Conservation (phyloP, 2,888 invertebrate genomes). For the Eristalis intricaria region DNA sequence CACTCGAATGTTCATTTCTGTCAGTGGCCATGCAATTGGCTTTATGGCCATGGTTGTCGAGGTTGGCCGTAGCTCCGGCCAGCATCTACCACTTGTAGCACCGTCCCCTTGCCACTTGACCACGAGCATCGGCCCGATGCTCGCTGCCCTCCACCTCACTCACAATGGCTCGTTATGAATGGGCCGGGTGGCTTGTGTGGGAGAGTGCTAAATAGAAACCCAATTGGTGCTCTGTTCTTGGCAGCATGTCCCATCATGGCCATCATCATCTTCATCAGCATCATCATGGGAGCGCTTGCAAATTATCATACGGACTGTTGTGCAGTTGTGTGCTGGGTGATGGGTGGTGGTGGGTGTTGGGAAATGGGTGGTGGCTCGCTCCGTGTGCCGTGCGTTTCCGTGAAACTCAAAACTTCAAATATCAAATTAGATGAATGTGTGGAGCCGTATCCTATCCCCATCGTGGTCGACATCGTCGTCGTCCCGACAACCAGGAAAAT, state of each 20-base stretch:
- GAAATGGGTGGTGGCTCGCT: slow-evolving; percentile 2
- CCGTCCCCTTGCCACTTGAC: slow-evolving; percentile 12
- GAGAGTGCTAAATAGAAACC: slow-evolving; percentile 61
- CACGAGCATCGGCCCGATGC: not conserved
- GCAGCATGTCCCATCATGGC: slow-evolving; percentile 64
- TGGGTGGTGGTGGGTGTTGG: not conserved
- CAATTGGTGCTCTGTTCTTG: slow-evolving; percentile 64
- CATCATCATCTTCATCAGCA: slow-evolving; percentile 60
- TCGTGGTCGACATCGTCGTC: not conserved
- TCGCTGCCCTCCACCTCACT: slow-evolving; percentile 1
- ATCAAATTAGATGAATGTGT: slow-evolving; percentile 64
- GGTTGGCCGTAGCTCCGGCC: slow-evolving; percentile 38
- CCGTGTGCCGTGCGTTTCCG: slow-evolving; percentile 15
- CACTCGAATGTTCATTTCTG: slow-evolving; percentile 72
- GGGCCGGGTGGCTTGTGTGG: not conserved
- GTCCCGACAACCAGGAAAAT: not conserved
- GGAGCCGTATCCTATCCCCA: slow-evolving; percentile 26
- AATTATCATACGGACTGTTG: slow-evolving; percentile 51
- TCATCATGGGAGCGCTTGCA: slow-evolving; percentile 59
- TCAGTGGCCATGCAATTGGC: slow-evolving; percentile 71
- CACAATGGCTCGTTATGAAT: slow-evolving; percentile 43
- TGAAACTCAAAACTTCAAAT: slow-evolving; percentile 63
- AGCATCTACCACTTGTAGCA: slow-evolving; percentile 15
- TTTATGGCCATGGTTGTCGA: slow-evolving; percentile 57
- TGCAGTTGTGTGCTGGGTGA: not conserved